Base-by-base conservation (phyloP, 2,888 invertebrate genomes). In the Adelphocoris suturalis region DNA sequence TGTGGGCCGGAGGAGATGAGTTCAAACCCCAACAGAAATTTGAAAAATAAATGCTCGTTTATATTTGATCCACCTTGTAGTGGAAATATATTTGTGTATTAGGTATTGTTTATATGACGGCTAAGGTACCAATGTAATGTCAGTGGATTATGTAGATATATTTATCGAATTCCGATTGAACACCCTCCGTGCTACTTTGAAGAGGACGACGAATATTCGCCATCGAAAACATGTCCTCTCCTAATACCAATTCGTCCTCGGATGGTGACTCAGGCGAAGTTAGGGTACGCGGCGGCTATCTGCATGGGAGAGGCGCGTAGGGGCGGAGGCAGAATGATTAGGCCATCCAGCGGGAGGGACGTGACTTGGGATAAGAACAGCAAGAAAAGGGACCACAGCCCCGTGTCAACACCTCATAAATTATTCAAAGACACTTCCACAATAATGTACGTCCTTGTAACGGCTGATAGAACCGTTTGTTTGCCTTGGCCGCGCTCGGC, bases 391-490 rank as follows among this genome's bases (percentile, higher is more conserved):
- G 90, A 68, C 68, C 68, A 68, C 68, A 19, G 9, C 68, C 68
- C 68, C 68, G 23, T 90, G 90, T 90, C 90, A 90, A 90, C 90
- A 90, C 61, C 87, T 68, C 76, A 90, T 90, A 90, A 90, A 90
- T 90, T 90, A 90, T 90, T 90, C 90, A 90, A 75, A 48, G 55
- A 75, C 85, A 90, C 91, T 90, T 90, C 90, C 90, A 91, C 90
- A 91, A 91, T 91, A 91, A 90, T 90, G 90, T 90, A 85, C 89
- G 37, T 76, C 89, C 86, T 76, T 81, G 80, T 87, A 55, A 55
- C 37, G 82, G 86, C 76, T 89, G 90, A 90, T 90, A 90, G 86
- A 90, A 90, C 90, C 90, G 84, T 86, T 90, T 90, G 86, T 90
- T 87, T 82, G 47, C 52, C 48, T 81, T 48, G 48, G 68, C 27